These are phyloP conservation scores for Eledona agricola DNA, from an alignment of 2,888 invertebrate species.

Conservation along the genomic window DNA sequence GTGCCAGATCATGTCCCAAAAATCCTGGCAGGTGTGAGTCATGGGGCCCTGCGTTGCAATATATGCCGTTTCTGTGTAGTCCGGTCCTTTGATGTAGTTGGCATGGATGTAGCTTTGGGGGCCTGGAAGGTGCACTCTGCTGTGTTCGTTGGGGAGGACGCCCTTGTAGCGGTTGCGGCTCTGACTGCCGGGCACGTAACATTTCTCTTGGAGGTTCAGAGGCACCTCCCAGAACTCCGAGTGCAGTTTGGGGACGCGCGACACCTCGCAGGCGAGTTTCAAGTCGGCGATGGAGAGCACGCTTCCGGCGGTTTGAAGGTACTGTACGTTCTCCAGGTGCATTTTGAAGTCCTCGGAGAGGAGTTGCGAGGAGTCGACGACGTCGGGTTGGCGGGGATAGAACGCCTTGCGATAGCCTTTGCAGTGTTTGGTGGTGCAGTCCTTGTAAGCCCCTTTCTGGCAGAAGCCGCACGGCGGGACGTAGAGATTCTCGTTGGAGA, in stretches of 20 bases:
- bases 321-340: conserved; percentile 77
- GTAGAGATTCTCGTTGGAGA: conserved; percentile 70
- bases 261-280: conserved; percentile 64
- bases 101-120: conserved; percentile 90
- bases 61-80: conserved; percentile 85
- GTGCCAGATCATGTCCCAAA: conserved; percentile 84
- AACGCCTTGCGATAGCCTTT: conserved; percentile 55
- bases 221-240: conserved; percentile 96
- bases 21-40: conserved; percentile 87
- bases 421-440: conserved; percentile 50
- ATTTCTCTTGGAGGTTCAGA: conserved; percentile 89
- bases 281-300: conserved; percentile 70
- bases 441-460: conserved; percentile 55
- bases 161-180: conserved; percentile 90
- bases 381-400: conserved; percentile 61
- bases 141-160: conserved; percentile 89
- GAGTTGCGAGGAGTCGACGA: conserved; percentile 69
- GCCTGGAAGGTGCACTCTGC: conserved; percentile 77
- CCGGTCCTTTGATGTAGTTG: conserved; percentile 92
- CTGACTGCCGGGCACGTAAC: conserved; percentile 88
- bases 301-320: conserved; percentile 75
- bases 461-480: conserved; percentile 63
- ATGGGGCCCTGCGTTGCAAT: conserved; percentile 95
- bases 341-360: conserved; percentile 76
- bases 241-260: conserved; percentile 73